Evolutionary conservation across 1,140 invertebrate genomes (phyloP).

Genomic region (Leptinotarsa undecemlineata): DNA sequence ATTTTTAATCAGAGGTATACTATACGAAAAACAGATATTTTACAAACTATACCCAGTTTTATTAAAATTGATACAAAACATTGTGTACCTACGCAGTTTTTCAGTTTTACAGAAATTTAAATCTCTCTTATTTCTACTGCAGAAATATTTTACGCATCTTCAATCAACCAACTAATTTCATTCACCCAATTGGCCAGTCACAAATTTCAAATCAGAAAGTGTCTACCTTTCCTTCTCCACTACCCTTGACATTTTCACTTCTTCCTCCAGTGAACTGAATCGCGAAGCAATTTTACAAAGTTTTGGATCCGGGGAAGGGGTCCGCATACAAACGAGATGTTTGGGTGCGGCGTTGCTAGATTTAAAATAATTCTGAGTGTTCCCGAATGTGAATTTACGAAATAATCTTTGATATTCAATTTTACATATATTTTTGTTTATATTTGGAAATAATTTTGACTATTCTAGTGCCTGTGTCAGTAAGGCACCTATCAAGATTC

Average conservation of each 20-base stretch:
- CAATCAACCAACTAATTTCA: background rate
- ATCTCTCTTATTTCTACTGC: background rate
- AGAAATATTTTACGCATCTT: background rate
- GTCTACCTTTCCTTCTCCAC: slow-evolving; percentile 24
- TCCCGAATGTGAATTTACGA: too few relatives aligned
- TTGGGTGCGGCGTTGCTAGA: slow-evolving; percentile 27
- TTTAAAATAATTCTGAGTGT: background rate
- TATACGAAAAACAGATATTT: too few relatives aligned
- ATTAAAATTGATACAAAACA: too few relatives aligned
- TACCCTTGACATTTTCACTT: slow-evolving; percentile 47
- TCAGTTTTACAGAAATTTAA: background rate
- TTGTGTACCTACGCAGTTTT: too few relatives aligned
- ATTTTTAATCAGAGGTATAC: too few relatives aligned
- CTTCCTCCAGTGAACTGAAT: slow-evolving; percentile 58
- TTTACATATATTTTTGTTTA: too few relatives aligned
- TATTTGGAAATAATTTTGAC: too few relatives aligned
- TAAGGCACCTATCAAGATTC: too few relatives aligned
- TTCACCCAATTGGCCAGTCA: background rate
- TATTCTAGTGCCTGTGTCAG: too few relatives aligned
- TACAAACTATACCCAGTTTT: too few relatives aligned
- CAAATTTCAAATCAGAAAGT: slow-evolving; percentile 23
- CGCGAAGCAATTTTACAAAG: slow-evolving; percentile 59
- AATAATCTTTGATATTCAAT: too few relatives aligned
- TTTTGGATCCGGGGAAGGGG: slow-evolving; percentile 54
- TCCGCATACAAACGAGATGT: slow-evolving; percentile 57